Evolutionary conservation across 2,113 vertebrate species (phyloP).

Genomic region (Platysteira castanea): DNA sequence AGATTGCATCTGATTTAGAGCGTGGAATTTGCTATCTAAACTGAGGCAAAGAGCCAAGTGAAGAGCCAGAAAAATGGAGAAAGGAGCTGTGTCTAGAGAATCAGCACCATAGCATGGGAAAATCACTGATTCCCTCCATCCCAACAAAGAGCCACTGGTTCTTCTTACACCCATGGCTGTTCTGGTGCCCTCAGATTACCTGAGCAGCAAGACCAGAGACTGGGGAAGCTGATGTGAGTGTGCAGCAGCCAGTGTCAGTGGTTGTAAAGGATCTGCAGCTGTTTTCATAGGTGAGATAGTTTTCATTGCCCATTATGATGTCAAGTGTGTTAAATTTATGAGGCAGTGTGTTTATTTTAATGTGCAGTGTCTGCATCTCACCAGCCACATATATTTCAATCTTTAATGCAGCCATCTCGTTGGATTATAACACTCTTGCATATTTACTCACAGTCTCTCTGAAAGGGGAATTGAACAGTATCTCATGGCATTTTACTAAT

Average conservation of each 20-base stretch:
- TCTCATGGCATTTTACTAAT: constrained; percentile 61
- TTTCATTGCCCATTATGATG: constrained; percentile 26
- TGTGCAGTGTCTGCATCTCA: constrained; percentile 33
- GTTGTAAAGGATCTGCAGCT: not conserved
- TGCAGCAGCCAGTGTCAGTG: not conserved
- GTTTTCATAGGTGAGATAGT: constrained; percentile 14
- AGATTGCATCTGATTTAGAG: not conserved
- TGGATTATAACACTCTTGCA: not conserved
- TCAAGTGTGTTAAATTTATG: constrained; percentile 40
- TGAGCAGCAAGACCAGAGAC: not conserved
- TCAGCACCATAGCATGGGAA: fast-evolving
- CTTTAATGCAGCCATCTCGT: constrained; percentile 38
- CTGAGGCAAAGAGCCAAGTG: not conserved
- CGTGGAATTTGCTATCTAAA: not conserved
- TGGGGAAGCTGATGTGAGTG: not conserved
- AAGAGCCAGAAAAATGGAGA: not conserved
- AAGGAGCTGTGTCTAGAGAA: not conserved
- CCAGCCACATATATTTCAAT: constrained; percentile 18
- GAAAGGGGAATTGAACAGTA: constrained; percentile 19
- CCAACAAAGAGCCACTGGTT: not conserved
- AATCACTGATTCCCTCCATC: not conserved
- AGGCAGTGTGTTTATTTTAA: constrained; percentile 36
- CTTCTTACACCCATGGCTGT: not conserved
- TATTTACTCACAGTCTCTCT: constrained; percentile 38
- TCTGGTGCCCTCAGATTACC: not conserved